These are phyloP conservation scores for Protaetia brevitarsis DNA, from an alignment of 1,140 invertebrate genomes.

Conservation along the genomic window DNA sequence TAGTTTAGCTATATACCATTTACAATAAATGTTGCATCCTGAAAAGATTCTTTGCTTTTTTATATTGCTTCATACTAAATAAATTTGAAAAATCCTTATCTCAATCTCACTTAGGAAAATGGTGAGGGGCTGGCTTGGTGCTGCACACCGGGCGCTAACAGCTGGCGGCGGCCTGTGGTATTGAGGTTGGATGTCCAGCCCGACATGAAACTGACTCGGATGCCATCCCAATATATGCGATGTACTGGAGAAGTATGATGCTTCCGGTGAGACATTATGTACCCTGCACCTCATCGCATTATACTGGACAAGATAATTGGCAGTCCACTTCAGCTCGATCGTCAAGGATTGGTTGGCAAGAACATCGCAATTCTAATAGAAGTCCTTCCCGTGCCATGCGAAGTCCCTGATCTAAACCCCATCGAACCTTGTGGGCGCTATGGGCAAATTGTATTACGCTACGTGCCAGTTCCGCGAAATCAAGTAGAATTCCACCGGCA, in stretches of 20 bases:
- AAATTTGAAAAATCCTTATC: too few relatives aligned
- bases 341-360: background rate
- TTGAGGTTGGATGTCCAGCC: background rate
- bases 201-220: background rate
- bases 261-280: background rate
- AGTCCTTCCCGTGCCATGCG: background rate
- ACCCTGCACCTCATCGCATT: background rate
- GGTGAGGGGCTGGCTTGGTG: too few relatives aligned
- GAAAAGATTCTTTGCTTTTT: too few relatives aligned
- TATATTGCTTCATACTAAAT: too few relatives aligned
- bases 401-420: background rate
- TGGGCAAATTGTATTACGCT: background rate
- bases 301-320: background rate
- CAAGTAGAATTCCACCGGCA: background rate
- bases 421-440: background rate
- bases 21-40: too few relatives aligned
- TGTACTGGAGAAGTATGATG: background rate
- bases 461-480: background rate
- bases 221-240: background rate
- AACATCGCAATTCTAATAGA: background rate
- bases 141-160: too few relatives aligned
- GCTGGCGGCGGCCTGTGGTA: too few relatives aligned
- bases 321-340: background rate
- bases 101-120: too few relatives aligned
- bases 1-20: too few relatives aligned